Evolutionary conservation across 2,113 vertebrate genomes (phyloP).

Genomic region (Budorcas taxicolor): DNA sequence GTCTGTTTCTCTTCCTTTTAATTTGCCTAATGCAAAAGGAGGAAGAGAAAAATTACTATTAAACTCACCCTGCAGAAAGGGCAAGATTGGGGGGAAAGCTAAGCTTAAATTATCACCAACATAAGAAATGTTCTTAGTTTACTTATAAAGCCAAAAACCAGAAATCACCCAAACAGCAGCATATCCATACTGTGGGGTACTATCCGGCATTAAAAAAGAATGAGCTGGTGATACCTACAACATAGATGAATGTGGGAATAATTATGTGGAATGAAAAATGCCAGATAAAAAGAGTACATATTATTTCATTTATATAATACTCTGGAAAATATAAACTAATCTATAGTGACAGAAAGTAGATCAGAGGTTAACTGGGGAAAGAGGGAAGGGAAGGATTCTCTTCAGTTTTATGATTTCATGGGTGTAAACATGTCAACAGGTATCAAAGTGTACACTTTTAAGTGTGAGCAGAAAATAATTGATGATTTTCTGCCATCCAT

Average conservation of each 20-base stretch:
- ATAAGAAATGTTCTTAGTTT: neutral
- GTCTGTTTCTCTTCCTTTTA: neutral
- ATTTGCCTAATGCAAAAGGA: neutral
- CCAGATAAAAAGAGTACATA: neutral
- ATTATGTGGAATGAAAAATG: neutral
- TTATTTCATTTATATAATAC: neutral
- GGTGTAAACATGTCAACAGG: neutral
- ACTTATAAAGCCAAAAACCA: neutral
- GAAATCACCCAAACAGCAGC: neutral
- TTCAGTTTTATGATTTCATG: neutral
- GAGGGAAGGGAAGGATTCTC: neutral
- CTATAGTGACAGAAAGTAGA: neutral
- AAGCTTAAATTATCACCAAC: constrained; percentile 7
- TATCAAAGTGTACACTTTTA: neutral
- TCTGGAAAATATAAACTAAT: neutral
- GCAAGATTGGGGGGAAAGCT: neutral
- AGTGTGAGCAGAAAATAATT: neutral
- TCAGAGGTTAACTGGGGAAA: neutral
- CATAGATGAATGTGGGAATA: neutral
- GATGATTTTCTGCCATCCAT: neutral
- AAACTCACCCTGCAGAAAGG: neutral
- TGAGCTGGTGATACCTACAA: neutral
- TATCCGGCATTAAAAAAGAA: neutral
- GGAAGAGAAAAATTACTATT: neutral
- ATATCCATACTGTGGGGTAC: neutral